Base-by-base conservation (phyloP, 2,113 vertebrate species). In the Orcinus orca region DNA sequence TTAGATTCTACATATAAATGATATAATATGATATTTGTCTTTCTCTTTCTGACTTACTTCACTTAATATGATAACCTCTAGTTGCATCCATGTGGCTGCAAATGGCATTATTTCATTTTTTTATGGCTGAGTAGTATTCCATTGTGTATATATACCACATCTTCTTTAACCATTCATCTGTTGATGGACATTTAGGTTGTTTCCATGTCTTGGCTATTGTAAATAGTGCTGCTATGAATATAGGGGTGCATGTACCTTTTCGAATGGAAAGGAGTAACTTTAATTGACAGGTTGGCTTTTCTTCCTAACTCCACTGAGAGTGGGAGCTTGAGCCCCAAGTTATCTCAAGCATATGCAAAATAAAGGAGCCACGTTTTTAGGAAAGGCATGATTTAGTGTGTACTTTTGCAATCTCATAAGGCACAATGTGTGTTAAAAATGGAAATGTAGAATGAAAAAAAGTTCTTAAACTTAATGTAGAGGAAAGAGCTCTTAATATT, bases 261-360 rank as follows among this genome's bases (percentile, higher is more conserved):
- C 0, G 0, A 50, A 53, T 77, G 31, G 33, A 33, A 65, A 53
- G 17, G 5, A 10, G 33, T 50, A 79, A 33, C 31, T 15, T 55
- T 23, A 41, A 21, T 1, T 4, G 20, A 4, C 11, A 62, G 44
- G 31, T 33, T 92, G n/a, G 41, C 21, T 77, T 68, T 80, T 36
- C 38, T 47, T 18, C 55, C 9, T 29, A 50, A 55, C 8, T 63
- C 17, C 6, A 5, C n/a, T 29, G 90, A 38, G 2, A 18, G 3
- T 50, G 26, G 31, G n/a, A 68, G 65, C 8, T 36, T 58, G 6
- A 53, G 65, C 3, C 10, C 18, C 23, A 26, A 2, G 1, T 73
- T 47, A 1, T 23, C 44, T 65, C 15, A 33, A 74, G 58, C 70
- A 12, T 6, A 76, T 18, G 7, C 58, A 38, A 36, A 90, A 36